Evolutionary conservation across 2,888 invertebrate species (phyloP), one percentile per base, ranked within the genome.

Genomic region (Cephus pygmeus): DNA sequence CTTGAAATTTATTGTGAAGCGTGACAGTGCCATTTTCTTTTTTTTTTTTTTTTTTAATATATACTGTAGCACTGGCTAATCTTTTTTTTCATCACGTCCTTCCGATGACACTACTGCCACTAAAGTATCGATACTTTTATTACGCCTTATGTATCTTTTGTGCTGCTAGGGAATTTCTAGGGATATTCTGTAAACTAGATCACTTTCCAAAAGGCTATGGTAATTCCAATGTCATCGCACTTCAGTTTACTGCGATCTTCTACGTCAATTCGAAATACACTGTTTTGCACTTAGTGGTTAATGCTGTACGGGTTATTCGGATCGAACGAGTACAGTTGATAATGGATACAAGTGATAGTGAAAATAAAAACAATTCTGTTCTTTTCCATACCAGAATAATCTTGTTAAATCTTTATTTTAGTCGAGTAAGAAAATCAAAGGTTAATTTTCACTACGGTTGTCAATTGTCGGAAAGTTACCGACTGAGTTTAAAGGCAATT

Each of bases 1-100:
- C 81, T 82, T 23, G 9, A 82, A 87, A 90, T 88, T 90, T 89
- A 90, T 90, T 85, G 85, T 83, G 80, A 86, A 86, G 85, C 86
- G 87, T 86, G 86, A 85, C 82, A 80, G 78, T 81, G 56, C 23
- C 23, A 23, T 56, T 56, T 23, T 56, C 9, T 9, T 23, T 23
- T 23, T 23, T 23, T 9, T 9, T 23, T 23, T n/a, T n/a, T n/a
- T n/a, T n/a, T n/a, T n/a, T n/a, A 23, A 4, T 56, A 23, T 40
- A 56, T 56, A 23, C 23, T 1, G 6, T 40, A 40, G 23, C 40
- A 23, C 40, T 23, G 15, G 23, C 40, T 15, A 40, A 40, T 1
- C 6, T 15, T 23, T 40, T 40, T 15, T 40, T 40, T 1, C 6
- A 6, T 23, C 23, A 1, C 23, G 1, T 40, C 1, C 40, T 6